Base-by-base conservation (phyloP, 2,888 invertebrate genomes). In the Podotricha telesiphe region DNA sequence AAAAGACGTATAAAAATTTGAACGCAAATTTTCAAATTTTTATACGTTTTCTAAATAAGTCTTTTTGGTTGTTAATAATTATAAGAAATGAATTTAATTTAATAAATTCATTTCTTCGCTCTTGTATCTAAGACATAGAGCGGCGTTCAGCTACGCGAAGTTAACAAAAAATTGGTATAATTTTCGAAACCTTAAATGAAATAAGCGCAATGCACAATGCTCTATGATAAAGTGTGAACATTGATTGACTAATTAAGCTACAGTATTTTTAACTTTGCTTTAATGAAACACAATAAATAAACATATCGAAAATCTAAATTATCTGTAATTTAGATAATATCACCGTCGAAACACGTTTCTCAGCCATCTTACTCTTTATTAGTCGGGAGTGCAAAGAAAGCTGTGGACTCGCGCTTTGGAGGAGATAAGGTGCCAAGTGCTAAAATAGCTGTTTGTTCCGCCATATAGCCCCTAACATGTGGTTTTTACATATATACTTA, bases 361-460 rank as follows among this genome's bases (percentile, higher is more conserved):
- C 65, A 45, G 37, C 28, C 51, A 62, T 70, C 66, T 48, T 53
- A 45, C 61, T 72, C 65, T 70, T 70, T 70, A 70, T 70, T 70
- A 70, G 67, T 61, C 20, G 67, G 62, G 55, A 64, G 68, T 63
- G 65, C 70, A 73, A 67, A 74, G 73, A 73, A 69, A 74, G 69
- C 70, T 66, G 67, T 65, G 67, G 62, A 66, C 50, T 64, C 63
- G 69, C 69, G 67, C 71, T 68, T 70, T 69, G 63, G 59, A 73
- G 74, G 74, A 78, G 84, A 84, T 82, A 82, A 84, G 80, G 78
- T 77, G 78, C 80, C 78, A 76, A 77, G 78, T 80, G 76, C 76
- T 79, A 79, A 81, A 84, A 82, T 81, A 81, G 78, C 76, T 76
- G 75, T 74, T 75, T 72, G 70, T 66, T 69, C 68, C 65, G 67